Conservation (phyloP, 2,113 vertebrate genomes). For the Channa maculata region DNA sequence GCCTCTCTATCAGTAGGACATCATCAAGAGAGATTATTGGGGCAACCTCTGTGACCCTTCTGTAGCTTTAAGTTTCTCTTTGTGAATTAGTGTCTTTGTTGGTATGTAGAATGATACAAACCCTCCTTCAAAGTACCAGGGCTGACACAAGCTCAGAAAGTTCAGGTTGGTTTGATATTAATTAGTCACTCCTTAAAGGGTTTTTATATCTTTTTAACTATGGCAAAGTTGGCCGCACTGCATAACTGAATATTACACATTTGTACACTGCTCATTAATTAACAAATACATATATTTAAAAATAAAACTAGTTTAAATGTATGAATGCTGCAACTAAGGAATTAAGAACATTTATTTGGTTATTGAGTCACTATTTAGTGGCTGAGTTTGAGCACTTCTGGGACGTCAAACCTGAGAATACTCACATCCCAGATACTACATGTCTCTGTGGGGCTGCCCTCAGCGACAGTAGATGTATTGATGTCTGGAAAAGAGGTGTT, state of each 20-base stretch:
- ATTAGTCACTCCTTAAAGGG: background rate
- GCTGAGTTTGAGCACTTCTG: constrained; percentile 5
- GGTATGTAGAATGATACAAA: no score
- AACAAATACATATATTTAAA: background rate
- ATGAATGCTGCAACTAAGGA: background rate
- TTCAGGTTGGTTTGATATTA: background rate
- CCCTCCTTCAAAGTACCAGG: constrained; percentile 25
- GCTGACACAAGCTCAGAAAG: constrained; percentile 2
- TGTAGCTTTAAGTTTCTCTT: constrained; percentile 79
- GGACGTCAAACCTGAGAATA: constrained; percentile 35
- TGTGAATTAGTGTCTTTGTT: constrained; percentile 37
- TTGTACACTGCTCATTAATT: background rate
- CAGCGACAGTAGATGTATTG: constrained; percentile 77
- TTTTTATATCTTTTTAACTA: no score
- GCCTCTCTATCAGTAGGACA: constrained; percentile 79
- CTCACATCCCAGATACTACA: constrained; percentile 51
- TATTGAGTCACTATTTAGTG: background rate
- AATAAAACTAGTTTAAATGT: background rate
- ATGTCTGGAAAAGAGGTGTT: constrained; percentile 81
- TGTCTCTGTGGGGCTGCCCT: constrained; percentile 68
- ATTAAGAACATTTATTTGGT: background rate
- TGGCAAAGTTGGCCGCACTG: no score
- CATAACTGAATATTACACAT: no score
- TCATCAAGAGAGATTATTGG: constrained; percentile 83
- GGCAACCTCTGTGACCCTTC: constrained; percentile 76